Evolutionary conservation across 2,113 vertebrate species (phyloP).

Genomic region (Globicephala melas): DNA sequence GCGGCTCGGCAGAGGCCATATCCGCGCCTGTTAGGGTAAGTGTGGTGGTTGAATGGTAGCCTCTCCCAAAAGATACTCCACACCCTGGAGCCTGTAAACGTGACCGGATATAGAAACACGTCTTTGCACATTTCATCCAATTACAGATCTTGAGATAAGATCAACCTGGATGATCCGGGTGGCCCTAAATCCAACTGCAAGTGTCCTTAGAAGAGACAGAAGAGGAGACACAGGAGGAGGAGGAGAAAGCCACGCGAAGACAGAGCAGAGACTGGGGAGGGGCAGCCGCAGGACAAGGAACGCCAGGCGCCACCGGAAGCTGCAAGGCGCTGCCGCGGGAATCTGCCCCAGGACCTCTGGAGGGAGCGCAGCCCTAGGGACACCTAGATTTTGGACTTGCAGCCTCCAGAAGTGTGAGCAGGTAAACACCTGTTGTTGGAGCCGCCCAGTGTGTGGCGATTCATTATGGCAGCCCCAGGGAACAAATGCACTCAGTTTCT

Average conservation of each 20-base stretch:
- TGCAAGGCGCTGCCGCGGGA: not conserved
- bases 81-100: accelerated
- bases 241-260: not conserved
- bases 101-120: not conserved
- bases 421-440: not conserved
- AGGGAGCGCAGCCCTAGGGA: not conserved
- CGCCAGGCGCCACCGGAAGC: not conserved
- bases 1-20: not conserved
- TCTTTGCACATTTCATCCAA: not conserved
- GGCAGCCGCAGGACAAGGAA: too few species aligned
- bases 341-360: not conserved
- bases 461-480: not conserved
- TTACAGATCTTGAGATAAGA: not conserved
- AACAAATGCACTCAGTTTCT: not conserved
- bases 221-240: not conserved
- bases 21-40: not conserved
- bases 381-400: not conserved
- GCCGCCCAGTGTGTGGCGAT: not conserved
- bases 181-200: too few species aligned
- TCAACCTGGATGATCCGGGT: too few species aligned
- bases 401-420: accelerated
- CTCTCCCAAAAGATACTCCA: too few species aligned
- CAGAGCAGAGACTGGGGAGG: not conserved
- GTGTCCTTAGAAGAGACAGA: not conserved
- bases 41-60: accelerated